Evolutionary conservation across 1,140 invertebrate genomes (phyloP), one percentile per base, ranked within the genome.

Genomic region (Drosophila tropicalis): DNA sequence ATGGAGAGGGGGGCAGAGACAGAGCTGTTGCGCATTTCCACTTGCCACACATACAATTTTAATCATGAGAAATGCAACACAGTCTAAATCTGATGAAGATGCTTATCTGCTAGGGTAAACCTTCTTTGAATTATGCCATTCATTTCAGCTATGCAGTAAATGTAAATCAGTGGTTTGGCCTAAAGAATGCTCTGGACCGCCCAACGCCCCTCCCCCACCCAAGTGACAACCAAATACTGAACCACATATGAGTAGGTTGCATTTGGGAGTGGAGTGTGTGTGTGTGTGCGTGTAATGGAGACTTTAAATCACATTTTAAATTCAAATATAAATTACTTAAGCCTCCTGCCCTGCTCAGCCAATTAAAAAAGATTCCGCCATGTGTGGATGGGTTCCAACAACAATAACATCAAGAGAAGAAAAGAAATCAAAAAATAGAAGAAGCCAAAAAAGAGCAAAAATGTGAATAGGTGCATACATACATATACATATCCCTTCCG

Each of bases 21-120:
- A 5, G 7, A 41, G 56, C 36, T 72, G 70, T 72, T 64, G 65
- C 62, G 54, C 65, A 57, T 60, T 71, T 62, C 39, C 76, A 61
- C 65, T 73, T 72, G 66, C 74, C 69, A 47, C 68, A 75, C 67
- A 67, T 87, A 69, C 67, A 79, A 76, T 86, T 68, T 67, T 67
- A 82, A 86, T 79, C 76, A 70, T 67, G 74, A 56, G 67, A 79
- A 82, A 83, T 70, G 65, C 64, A 67, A 57, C 54, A 63, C 57
- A 62, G 55, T 61, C 55, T 51, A 67, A 54, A 62, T 54, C 47
- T 69, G 63, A 76, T 81, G 78, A 29, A 67, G 61, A 36, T 54
- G 72, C 44, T 22, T 22, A 51, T 51, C 15, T 51, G 17, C 10
- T 51, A 51, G 17, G 10, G 2, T 3, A 3, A 70, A 65, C 44